Base-by-base conservation (phyloP, 2,113 vertebrate species). In the Thinocorus orbignyianus region DNA sequence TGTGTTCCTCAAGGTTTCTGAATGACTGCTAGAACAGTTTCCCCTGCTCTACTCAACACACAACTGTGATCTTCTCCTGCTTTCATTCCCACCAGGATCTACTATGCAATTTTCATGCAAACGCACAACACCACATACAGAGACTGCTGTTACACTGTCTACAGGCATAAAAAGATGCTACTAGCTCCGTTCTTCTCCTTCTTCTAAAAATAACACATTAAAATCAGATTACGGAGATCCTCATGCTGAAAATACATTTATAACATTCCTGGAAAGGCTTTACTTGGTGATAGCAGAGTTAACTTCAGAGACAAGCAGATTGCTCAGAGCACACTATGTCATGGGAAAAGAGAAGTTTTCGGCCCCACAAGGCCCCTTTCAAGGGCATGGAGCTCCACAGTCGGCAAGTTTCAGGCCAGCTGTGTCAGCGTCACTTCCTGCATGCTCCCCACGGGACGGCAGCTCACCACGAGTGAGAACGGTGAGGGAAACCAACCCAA, bases 351-450 rank as follows among this genome's bases (percentile, higher is more conserved):
- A 7, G 25, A 65, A 61, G 54, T 28, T 66, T 61, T 22, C 1
- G 1, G 86, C 44, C 58, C 65, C 81, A 54, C 52, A 52, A 58
- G 87, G 84, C 74, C 88, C 93, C 86, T 88, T 86, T 17, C 8
- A n/a, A 95, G 88, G 86, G 78, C 88, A 93, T 35, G 62, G 65
- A 90, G 86, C 60, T 79, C 26, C 74, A 49, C 71, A 93, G 5
- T 35, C 82, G 51, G 30, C 60, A 42, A 81, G 60, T 84, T 87
- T 65, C 88, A 65, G 88, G 44, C 88, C 3, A 7, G 33, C 82
- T 39, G 78, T 82, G 81, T 90, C 88, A 62, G 15, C 7, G 39
- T 8, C 7, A 3, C 79, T 97, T 96, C 96, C 97, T 94, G 86
- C 77, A 78, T 37, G 64, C 54, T 90, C 86, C 83, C 70, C 12